These are phyloP conservation scores for Syngnathus scovelli DNA, from an alignment of 2,113 vertebrate species.

Conservation along the genomic window DNA sequence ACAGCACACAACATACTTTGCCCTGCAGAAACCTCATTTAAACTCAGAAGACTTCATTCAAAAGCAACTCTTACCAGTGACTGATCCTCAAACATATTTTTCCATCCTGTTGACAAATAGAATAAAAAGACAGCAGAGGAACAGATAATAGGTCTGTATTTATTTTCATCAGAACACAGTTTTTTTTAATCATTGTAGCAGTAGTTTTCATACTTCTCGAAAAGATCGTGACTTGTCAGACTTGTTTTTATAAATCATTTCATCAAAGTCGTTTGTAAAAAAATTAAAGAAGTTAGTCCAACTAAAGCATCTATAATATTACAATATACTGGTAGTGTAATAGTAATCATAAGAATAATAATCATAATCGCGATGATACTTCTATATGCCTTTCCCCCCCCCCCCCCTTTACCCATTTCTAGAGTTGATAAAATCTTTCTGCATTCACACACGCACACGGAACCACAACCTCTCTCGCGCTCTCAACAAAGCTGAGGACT, in stretches of 20 bases:
- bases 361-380: slow-evolving; percentile 73
- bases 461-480: slow-evolving; percentile 63
- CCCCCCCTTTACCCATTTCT: slow-evolving; percentile 62
- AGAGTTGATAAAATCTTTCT: slow-evolving; percentile 53
- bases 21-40: too few species aligned
- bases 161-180: slow-evolving; percentile 80
- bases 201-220: slow-evolving; percentile 70
- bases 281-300: slow-evolving; percentile 79
- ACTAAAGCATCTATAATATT: slow-evolving; percentile 82
- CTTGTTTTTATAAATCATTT: slow-evolving; percentile 80
- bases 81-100: not conserved
- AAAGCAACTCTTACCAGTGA: too few species aligned
- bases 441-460: slow-evolving; percentile 41
- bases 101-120: not conserved
- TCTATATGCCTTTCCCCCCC: slow-evolving; percentile 73
- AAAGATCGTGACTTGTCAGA: slow-evolving; percentile 77
- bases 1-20: too few species aligned
- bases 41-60: too few species aligned
- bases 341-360: slow-evolving; percentile 71
- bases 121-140: slow-evolving; percentile 43
- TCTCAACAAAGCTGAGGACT: slow-evolving; percentile 64
- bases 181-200: slow-evolving; percentile 71
- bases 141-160: slow-evolving; percentile 75
- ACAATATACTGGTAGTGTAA: slow-evolving; percentile 80
- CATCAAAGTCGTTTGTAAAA: slow-evolving; percentile 82